A percentile compares a stretch with the other conserved stretches of the same genome.
Conservation (phyloP, 2,113 vertebrate species). For the Lonchura striata region DNA sequence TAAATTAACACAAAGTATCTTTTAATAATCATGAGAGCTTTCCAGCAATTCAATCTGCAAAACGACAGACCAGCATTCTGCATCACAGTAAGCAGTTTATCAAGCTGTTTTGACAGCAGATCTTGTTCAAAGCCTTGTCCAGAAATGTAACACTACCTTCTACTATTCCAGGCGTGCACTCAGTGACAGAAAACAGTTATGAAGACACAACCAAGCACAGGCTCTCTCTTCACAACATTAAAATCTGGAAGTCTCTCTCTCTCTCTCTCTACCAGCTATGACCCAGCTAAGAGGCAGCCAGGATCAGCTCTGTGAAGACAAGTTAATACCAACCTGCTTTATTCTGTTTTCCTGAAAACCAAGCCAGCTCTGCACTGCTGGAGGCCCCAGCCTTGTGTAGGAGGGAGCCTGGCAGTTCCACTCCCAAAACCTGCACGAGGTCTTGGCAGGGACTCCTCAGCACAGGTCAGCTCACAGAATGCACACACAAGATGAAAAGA, state of each 20-base stretch:
- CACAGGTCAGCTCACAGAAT: background rate
- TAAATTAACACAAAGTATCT: background rate
- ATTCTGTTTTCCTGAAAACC: background rate
- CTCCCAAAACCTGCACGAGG: background rate
- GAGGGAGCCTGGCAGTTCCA: background rate
- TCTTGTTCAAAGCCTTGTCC: background rate
- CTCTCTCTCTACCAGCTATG: background rate
- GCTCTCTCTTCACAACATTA: background rate
- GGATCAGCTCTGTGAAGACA: background rate
- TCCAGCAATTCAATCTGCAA: background rate
- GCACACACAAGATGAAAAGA: rapidly evolving
- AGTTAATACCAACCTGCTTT: background rate
- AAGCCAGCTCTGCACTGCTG: background rate
- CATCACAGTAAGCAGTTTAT: background rate
- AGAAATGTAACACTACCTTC: background rate
- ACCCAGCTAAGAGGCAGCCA: background rate
- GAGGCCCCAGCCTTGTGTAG: background rate
- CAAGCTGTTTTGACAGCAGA: background rate
- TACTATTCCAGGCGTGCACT: background rate
- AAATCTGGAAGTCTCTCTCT: background rate
- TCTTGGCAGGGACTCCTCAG: background rate
- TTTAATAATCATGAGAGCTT: background rate
- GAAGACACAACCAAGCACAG: background rate
- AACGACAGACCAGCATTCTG: background rate
- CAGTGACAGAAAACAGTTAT: background rate